Conservation (phyloP, 2,113 vertebrate species). For the Larimichthys crocea region DNA sequence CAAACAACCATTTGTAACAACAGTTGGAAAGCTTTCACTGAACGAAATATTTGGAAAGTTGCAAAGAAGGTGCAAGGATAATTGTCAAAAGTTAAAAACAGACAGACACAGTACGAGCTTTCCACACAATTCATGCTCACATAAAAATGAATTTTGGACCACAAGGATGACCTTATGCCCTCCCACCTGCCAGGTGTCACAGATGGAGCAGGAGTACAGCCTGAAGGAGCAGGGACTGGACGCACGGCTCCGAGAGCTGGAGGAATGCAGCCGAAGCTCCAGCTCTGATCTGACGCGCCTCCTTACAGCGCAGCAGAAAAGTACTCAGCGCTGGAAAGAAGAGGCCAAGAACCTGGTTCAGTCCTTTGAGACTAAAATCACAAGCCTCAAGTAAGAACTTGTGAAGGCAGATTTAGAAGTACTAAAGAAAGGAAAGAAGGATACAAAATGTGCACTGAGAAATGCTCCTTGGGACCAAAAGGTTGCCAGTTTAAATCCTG, state of each 20-base stretch:
- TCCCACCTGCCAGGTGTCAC: conserved; percentile 84
- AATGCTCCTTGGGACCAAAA: not conserved
- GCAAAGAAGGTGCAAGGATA: not conserved
- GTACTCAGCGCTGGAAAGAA: conserved; percentile 90
- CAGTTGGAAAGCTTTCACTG: not conserved
- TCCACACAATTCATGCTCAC: not conserved
- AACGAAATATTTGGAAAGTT: not conserved
- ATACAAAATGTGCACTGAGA: not conserved
- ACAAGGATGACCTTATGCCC: not conserved
- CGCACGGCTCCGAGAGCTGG: conserved; percentile 88
- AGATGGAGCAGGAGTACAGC: conserved; percentile 90
- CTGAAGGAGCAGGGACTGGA: conserved; percentile 89
- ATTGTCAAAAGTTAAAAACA: not conserved
- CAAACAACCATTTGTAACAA: conserved; percentile 4
- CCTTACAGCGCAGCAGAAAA: conserved; percentile 90
- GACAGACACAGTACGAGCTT: not conserved
- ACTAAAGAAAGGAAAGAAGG: not conserved
- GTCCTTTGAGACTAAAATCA: conserved; percentile 86
- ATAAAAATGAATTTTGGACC: not conserved
- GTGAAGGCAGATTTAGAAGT: not conserved
- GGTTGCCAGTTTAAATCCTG: not conserved
- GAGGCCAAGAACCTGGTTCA: conserved; percentile 88
- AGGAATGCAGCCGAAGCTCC: conserved; percentile 88
- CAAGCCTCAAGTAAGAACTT: conserved; percentile 87
- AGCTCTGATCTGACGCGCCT: conserved; percentile 87